Base-by-base conservation (phyloP, 2,888 invertebrate genomes). In the Priapulus caudatus region DNA sequence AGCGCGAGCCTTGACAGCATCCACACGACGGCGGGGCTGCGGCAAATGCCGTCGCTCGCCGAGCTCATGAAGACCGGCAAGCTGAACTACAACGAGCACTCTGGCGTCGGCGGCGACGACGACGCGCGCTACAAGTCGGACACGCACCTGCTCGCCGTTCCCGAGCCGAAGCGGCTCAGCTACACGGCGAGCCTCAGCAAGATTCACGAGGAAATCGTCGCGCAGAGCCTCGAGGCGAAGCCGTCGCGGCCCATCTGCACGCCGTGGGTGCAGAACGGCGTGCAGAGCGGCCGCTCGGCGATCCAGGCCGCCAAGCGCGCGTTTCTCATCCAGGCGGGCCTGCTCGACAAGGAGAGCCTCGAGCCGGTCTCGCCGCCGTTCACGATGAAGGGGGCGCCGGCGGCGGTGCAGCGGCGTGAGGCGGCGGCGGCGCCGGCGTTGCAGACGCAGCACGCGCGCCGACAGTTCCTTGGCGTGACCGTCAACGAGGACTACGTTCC, bases 221-320 rank as follows among this genome's bases (percentile, higher is more conserved):
- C 33, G 10, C 33, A 33, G n/a, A 33, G 33, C n/a, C 33, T 10
- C 10, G 33, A 33, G n/a, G n/a, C 33, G 33, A 33, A 33, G 33
- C n/a, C 33, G 33, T 33, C 33, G 10, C 33, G 33, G n/a, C 10
- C 33, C n/a, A 33, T 33, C n/a, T 33, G 33, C n/a, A n/a, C 33
- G n/a, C 33, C 33, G 10, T 33, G 33, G 33, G 33, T 33, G 33
- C 33, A 33, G 33, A 33, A 33, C n/a, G 33, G 33, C n/a, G 33
- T 33, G 33, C 33, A 33, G 33, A 33, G 33, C n/a, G 33, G 33
- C 10, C 33, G 33, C 10, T 33, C 33, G 10, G 33, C 33, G 10
- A 33, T 33, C 10, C 33, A 33, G n/a, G 33, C 33, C 10, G 33
- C 33, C 10, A 33, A 33, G n/a, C 33, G 33, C 10, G 33, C 33